Percentiles rank a stretch among this genome's conserved stretches.
phyloP scores from a whole-genome alignment of 1,140 invertebrate genomes.

The Parasteatoda tepidariorum region DNA sequence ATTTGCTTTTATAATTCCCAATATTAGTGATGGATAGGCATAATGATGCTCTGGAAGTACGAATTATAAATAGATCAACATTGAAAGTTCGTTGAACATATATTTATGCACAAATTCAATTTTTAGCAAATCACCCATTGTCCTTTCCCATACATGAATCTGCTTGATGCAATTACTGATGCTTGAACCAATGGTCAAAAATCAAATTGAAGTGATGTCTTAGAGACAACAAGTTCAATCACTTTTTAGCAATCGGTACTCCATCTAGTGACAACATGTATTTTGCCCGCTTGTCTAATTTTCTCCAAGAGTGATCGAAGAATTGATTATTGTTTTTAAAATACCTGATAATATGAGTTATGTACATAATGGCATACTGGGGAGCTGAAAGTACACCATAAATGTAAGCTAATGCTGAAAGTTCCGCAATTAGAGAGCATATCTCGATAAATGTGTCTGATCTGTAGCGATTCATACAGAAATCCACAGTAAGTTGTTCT shows the following conservation, averaged over 20 bases:
- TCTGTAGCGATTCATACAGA: background rate
- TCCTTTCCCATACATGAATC: too few species aligned
- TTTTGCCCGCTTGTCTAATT: background rate
- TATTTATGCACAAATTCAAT: too few species aligned
- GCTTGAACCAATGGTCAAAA: too few species aligned
- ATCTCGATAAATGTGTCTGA: background rate
- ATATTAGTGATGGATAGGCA: too few species aligned
- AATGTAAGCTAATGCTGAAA: slow-evolving; percentile 15
- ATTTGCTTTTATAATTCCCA: too few species aligned
- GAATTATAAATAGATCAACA: too few species aligned
- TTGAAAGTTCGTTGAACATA: too few species aligned
- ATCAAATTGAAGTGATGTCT: too few species aligned
- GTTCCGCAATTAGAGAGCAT: background rate
- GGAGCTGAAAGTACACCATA: slow-evolving; percentile 12
- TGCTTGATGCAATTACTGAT: too few species aligned
- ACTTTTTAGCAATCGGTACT: background rate
- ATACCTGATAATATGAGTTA: slow-evolving; percentile 5
- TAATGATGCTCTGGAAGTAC: too few species aligned
- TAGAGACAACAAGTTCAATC: background rate
- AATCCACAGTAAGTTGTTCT: background rate
- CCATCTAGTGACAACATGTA: background rate
- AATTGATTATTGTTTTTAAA: background rate
- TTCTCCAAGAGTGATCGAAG: background rate
- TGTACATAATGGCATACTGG: slow-evolving; percentile 15
- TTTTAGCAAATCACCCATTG: too few species aligned